Conservation (phyloP, 1,140 invertebrate species). For the Lucilia sericata region DNA sequence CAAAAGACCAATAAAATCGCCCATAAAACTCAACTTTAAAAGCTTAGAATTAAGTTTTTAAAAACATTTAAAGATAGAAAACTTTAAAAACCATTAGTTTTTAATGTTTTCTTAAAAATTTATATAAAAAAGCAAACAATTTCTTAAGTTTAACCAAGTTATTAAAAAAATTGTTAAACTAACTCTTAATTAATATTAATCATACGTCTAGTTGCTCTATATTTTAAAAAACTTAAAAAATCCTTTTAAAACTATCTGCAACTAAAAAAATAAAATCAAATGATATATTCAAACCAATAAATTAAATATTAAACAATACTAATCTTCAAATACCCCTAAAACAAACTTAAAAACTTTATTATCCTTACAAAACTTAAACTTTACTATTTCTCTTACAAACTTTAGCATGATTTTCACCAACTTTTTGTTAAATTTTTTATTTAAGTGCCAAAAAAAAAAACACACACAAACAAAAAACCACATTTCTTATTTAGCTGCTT, state of each 20-base stretch:
- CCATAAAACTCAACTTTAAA: neutral
- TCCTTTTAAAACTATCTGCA: neutral
- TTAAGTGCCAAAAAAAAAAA: neutral
- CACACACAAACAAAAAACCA: too few relatives aligned
- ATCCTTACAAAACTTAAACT: too few relatives aligned
- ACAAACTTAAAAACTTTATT: too few relatives aligned
- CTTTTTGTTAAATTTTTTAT: neutral
- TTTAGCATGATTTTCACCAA: neutral
- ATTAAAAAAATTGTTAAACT: neutral
- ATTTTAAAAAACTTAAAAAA: neutral
- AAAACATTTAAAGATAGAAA: too few relatives aligned
- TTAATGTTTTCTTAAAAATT: neutral
- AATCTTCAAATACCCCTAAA: too few relatives aligned
- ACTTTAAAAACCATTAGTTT: neutral
- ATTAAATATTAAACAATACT: too few relatives aligned
- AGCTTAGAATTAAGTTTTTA: too few relatives aligned
- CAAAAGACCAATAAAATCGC: neutral
- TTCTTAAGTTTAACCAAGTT: neutral
- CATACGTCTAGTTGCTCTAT: neutral
- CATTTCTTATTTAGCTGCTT: neutral
- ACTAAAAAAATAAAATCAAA: too few relatives aligned
- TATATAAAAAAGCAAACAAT: too few relatives aligned
- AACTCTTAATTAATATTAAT: neutral
- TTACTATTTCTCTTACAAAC: neutral
- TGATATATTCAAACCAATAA: too few relatives aligned